A percentile compares a stretch with the other conserved stretches of the same genome.
These are phyloP conservation scores for Holothuria leucospilota DNA, from an alignment of 53 echinoderm and acorn worm species.

Conservation along the genomic window DNA sequence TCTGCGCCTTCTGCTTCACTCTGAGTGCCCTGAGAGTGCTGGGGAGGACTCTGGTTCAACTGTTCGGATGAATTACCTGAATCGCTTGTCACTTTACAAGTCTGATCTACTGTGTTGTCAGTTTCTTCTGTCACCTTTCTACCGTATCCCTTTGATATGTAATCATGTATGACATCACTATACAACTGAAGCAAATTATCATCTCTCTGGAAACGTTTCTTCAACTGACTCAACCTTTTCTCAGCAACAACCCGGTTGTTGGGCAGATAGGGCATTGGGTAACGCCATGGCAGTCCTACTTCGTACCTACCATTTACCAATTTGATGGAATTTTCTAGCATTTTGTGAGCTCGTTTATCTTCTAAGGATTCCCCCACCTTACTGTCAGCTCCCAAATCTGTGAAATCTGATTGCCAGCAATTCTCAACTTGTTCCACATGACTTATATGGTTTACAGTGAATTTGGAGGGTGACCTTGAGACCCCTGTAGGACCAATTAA, in stretches of 20 bases:
- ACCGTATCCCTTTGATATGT: slow-evolving; percentile 49
- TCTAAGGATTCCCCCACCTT: slow-evolving; percentile 47
- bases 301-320: slow-evolving; percentile 27
- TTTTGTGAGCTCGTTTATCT: slow-evolving; percentile 24
- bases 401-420: slow-evolving; percentile 49
- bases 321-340: slow-evolving; percentile 34
- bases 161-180: background rate
- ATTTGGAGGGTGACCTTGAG: background rate
- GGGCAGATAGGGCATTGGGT: background rate
- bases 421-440: slow-evolving; percentile 32
- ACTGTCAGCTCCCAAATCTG: background rate
- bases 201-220: slow-evolving; percentile 21
- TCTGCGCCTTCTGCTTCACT: background rate
- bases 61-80: too few relatives aligned
- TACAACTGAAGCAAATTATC: slow-evolving; percentile 36
- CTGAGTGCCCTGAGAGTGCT: too few relatives aligned
- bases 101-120: too few relatives aligned
- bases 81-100: too few relatives aligned
- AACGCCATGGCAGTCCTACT: background rate
- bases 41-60: too few relatives aligned
- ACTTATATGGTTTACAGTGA: background rate
- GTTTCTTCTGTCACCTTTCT: background rate
- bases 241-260: slow-evolving; percentile 27
- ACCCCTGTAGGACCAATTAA: slow-evolving; percentile 37
- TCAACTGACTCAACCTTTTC: slow-evolving; percentile 37